Conservation (phyloP, 2,113 vertebrate genomes). For the Coregonus clupeaformis region DNA sequence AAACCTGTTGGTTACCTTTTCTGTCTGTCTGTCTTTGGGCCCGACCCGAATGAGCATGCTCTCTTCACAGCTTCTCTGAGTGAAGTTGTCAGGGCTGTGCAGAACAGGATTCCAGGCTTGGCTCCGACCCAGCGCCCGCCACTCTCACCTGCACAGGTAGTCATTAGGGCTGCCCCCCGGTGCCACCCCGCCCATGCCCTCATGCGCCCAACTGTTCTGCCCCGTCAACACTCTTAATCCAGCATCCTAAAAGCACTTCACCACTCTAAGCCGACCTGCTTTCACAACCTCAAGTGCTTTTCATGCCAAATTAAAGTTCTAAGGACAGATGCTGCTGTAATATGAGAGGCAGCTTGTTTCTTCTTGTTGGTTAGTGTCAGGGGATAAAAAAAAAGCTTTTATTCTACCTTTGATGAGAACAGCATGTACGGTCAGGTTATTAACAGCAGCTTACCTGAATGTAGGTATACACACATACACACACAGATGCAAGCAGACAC, state of each 20-base stretch:
- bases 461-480: too few species aligned
- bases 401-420: neutral
- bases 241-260: constrained; percentile 56
- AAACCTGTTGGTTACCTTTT: constrained; percentile 77
- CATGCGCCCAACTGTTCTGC: constrained; percentile 53
- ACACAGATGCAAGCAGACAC: neutral
- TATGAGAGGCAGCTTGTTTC: constrained; percentile 37
- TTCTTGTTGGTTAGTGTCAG: neutral
- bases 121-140: constrained; percentile 55
- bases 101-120: constrained; percentile 63
- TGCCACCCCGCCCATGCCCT: constrained; percentile 47
- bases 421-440: constrained; percentile 7
- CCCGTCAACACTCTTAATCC: constrained; percentile 50
- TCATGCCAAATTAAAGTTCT: constrained; percentile 48
- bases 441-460: neutral
- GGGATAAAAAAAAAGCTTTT: neutral
- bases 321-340: constrained; percentile 43
- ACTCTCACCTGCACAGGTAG: constrained; percentile 71
- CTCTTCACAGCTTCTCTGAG: constrained; percentile 52
- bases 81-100: constrained; percentile 70
- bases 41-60: neutral
- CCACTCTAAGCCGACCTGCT: constrained; percentile 24
- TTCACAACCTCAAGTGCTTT: constrained; percentile 46
- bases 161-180: constrained; percentile 55
- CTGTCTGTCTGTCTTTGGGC: constrained; percentile 36